phyloP scores from a whole-genome alignment of 1,140 invertebrate genomes.

The Zaprionus kolodkinae region DNA sequence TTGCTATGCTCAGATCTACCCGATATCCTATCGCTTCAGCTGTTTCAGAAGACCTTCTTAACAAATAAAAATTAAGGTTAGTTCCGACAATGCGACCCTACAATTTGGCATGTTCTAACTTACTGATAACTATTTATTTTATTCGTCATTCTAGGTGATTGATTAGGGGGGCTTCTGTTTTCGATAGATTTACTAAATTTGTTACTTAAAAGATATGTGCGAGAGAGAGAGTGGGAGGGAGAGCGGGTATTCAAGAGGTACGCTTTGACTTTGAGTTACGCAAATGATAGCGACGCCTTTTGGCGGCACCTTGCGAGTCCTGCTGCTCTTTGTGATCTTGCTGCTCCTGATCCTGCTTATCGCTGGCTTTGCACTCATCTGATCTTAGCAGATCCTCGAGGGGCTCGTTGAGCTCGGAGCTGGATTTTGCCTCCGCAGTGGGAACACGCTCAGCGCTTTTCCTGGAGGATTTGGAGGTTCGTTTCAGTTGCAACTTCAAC shows the following conservation, averaged over 20 bases:
- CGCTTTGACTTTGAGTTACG: slow-evolving; percentile 53
- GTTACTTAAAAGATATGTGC: slow-evolving; percentile 4
- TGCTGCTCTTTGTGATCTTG: background rate
- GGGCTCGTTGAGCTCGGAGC: background rate
- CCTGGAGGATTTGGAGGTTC: background rate
- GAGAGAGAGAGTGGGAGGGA: background rate
- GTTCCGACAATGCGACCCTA: background rate
- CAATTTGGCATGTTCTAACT: background rate
- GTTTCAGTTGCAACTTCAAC: slow-evolving; percentile 5
- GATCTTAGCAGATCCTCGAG: slow-evolving; percentile 11
- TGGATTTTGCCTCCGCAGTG: background rate
- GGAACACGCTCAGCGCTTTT: background rate
- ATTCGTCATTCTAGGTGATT: slow-evolving; percentile 6
- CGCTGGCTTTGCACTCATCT: background rate
- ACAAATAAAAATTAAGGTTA: background rate
- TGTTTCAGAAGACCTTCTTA: too few relatives aligned
- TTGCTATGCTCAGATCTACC: too few relatives aligned
- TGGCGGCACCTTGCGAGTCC: slow-evolving; percentile 2
- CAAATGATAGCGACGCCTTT: slow-evolving; percentile 56
- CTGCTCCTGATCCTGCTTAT: slow-evolving; percentile 30
- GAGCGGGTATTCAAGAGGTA: background rate
- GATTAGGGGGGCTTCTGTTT: background rate
- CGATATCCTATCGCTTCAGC: too few relatives aligned
- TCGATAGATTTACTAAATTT: slow-evolving; percentile 8
- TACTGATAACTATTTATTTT: slow-evolving; percentile 18